These are phyloP conservation scores for Heterocephalus glaber DNA, from an alignment of 2,113 vertebrate species.

Conservation along the genomic window DNA sequence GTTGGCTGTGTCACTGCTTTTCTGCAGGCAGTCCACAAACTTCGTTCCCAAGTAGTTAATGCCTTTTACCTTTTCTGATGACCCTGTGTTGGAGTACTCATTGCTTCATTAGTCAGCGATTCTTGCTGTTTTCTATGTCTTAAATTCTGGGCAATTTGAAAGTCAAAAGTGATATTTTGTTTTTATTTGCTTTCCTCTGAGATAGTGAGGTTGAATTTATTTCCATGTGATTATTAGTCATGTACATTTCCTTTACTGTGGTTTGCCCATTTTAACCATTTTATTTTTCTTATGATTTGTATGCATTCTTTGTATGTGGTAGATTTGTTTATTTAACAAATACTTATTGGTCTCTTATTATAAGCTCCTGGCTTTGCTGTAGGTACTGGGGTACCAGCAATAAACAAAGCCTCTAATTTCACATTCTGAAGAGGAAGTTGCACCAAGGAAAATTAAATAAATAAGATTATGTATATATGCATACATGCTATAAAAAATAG, in stretches of 20 bases:
- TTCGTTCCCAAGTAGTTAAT: not conserved
- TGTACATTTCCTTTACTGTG: constrained; percentile 43
- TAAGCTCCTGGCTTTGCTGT: not conserved
- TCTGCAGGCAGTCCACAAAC: not conserved
- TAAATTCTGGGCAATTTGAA: not conserved
- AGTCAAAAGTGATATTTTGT: not conserved
- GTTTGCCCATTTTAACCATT: constrained; percentile 25
- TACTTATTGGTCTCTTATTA: not conserved
- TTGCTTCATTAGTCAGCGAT: not conserved
- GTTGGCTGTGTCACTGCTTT: not conserved
- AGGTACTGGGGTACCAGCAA: not conserved
- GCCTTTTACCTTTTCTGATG: not conserved
- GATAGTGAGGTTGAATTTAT: not conserved
- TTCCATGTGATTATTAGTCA: constrained; percentile 31
- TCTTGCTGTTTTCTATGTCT: not conserved
- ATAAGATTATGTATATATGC: not conserved
- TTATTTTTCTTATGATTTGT: constrained; percentile 40
- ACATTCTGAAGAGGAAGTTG: not conserved
- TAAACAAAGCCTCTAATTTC: not conserved
- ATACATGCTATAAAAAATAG: not conserved
- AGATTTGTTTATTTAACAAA: not conserved
- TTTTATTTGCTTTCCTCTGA: constrained; percentile 51
- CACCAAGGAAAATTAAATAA: constrained; percentile 22
- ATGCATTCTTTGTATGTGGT: constrained; percentile 24
- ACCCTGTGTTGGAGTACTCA: not conserved